A percentile compares a stretch with the other conserved stretches of the same genome.
Evolutionary conservation across 30 jellyfish, hydroid and myxozoan genomes (phyloP).

Genomic region (Aurelia coerulea): DNA sequence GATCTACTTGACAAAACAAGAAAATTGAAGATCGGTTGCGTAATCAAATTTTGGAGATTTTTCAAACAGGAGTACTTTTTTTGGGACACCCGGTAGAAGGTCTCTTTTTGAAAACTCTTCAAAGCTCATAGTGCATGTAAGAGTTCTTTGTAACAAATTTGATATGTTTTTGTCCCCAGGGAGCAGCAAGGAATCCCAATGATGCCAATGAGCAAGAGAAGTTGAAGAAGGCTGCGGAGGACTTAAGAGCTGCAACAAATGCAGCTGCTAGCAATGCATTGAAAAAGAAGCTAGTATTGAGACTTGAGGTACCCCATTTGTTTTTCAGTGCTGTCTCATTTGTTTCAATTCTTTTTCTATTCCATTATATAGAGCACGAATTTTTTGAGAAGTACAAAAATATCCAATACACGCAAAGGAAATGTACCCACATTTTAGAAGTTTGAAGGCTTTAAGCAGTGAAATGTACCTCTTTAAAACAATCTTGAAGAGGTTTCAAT

Average conservation of each 20-base stretch:
- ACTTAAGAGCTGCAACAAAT: slow-evolving; percentile 93
- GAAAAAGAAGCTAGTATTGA: slow-evolving; percentile 79
- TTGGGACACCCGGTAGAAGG: too few species aligned
- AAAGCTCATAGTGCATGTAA: background rate
- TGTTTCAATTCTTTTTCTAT: too few species aligned
- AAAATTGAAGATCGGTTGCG: too few species aligned
- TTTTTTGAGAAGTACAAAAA: background rate
- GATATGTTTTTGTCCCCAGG: slow-evolving; percentile 33
- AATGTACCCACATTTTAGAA: too few species aligned
- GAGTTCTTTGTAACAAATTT: background rate
- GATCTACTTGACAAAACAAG: too few species aligned
- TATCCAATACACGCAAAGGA: too few species aligned
- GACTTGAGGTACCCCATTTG: slow-evolving; percentile 76
- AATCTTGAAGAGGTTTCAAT: too few species aligned
- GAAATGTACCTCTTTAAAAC: too few species aligned
- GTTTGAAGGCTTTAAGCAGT: too few species aligned
- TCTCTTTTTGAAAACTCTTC: too few species aligned
- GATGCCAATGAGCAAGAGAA: slow-evolving; percentile 94
- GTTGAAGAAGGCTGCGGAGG: slow-evolving; percentile 96
- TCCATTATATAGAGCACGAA: background rate
- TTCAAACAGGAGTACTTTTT: too few species aligned
- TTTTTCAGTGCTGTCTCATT: background rate
- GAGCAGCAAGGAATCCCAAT: slow-evolving; percentile 95
- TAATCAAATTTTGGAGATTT: too few species aligned
- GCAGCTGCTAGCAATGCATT: slow-evolving; percentile 98